Conservation (phyloP, 2,797 vertebrate genomes). For the Tragopan temminckii region DNA sequence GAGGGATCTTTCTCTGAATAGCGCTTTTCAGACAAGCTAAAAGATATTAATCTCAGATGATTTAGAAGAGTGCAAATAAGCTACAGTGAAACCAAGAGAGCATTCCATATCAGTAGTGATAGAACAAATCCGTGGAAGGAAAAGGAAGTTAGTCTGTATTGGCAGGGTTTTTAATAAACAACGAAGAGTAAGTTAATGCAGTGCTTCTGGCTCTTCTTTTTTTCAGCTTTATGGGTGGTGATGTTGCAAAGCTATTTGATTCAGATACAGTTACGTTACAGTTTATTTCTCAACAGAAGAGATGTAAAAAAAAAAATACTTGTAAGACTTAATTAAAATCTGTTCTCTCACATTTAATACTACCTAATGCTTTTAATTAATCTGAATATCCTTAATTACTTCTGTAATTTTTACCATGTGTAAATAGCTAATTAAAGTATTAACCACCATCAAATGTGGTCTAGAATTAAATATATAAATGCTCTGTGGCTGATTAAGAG, state of each 20-base stretch:
- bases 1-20: background rate
- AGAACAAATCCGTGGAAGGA: background rate
- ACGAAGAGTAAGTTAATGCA: background rate
- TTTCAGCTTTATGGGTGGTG: background rate
- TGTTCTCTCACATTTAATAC: constrained; percentile 76
- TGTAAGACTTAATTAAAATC: constrained; percentile 78
- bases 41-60: background rate
- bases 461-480: constrained; percentile 76
- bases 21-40: background rate
- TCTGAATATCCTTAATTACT: constrained; percentile 75
- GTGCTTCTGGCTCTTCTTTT: background rate
- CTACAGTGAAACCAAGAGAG: background rate
- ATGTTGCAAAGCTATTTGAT: constrained; percentile 33
- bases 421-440: constrained; percentile 82
- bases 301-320: constrained; percentile 59
- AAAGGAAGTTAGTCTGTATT: background rate
- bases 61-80: background rate
- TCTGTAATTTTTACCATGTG: constrained; percentile 77
- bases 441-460: constrained; percentile 62
- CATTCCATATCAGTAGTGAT: background rate
- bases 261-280: constrained; percentile 22
- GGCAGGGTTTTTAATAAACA: constrained; percentile 13
- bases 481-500: constrained; percentile 61
- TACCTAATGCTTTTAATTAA: constrained; percentile 80
- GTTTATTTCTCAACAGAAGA: constrained; percentile 55